Conservation (phyloP, 2,113 vertebrate species). For the Felis chaus region DNA sequence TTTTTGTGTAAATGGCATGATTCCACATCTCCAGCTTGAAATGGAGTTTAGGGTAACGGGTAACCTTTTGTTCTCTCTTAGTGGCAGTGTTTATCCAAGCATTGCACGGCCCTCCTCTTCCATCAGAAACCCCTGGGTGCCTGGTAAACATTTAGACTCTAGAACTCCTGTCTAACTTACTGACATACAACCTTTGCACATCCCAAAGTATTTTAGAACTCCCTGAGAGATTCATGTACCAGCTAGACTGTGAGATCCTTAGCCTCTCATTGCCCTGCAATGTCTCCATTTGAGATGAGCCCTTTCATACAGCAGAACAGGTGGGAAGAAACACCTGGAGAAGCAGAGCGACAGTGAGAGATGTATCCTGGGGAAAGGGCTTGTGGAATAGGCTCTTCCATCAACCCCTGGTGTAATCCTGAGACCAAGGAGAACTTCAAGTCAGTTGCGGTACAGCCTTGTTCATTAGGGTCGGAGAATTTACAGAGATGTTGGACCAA, state of each 20-base stretch:
- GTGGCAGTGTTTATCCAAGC: background rate
- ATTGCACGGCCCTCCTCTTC: background rate
- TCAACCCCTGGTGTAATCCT: fast-evolving
- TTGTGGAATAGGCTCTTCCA: background rate
- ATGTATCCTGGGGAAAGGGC: background rate
- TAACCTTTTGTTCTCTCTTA: background rate
- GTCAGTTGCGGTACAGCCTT: background rate
- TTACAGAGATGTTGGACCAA: background rate
- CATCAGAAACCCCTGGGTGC: background rate
- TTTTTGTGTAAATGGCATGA: background rate
- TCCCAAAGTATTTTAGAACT: background rate
- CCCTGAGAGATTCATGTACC: background rate
- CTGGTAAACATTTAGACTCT: background rate
- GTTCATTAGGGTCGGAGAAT: background rate
- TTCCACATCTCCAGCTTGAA: background rate
- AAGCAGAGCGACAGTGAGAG: background rate
- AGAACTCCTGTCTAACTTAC: background rate
- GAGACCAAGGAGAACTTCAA: background rate
- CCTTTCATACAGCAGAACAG: background rate
- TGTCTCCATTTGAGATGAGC: background rate
- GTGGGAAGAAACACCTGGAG: background rate
- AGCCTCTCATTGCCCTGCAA: background rate
- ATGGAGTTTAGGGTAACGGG: background rate
- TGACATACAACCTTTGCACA: background rate
- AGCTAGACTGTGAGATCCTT: background rate